phyloP scores from a whole-genome alignment of 2,797 vertebrate species.

The Momotus momota region DNA sequence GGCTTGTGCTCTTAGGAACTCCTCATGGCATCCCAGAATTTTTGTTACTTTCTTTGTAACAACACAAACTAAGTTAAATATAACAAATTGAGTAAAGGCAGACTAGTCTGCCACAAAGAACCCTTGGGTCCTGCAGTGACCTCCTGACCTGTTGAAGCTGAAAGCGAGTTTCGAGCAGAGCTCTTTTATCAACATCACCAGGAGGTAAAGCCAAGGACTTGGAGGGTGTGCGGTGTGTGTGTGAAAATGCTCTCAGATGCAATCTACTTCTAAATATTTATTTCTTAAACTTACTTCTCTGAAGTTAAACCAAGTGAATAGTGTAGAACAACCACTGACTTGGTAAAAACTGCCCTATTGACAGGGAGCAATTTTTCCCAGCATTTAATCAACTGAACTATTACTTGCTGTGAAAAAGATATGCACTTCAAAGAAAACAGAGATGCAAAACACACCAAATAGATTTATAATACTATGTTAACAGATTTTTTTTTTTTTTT shows the following conservation, averaged over 20 bases:
- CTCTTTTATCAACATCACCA: neutral
- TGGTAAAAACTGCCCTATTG: neutral
- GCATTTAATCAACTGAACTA: neutral
- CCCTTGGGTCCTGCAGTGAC: neutral
- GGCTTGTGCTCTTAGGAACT: neutral
- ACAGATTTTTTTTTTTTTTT: neutral
- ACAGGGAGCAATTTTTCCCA: neutral
- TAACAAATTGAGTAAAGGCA: neutral
- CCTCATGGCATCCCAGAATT: neutral
- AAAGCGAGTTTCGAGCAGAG: neutral
- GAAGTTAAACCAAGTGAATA: neutral
- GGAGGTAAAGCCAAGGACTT: neutral
- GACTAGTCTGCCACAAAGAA: neutral
- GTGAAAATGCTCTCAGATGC: neutral
- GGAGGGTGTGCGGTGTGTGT: rapidly evolving
- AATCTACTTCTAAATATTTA: neutral
- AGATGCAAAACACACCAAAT: neutral
- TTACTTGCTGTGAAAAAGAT: neutral
- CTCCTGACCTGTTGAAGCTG: neutral
- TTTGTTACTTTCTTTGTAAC: neutral
- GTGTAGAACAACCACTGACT: neutral
- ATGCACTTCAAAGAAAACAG: neutral
- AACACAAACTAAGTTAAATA: neutral
- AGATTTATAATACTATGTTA: neutral
- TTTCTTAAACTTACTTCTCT: neutral